These are phyloP conservation scores for Meda fulgida DNA, from an alignment of 2,797 vertebrate species.

Conservation along the genomic window DNA sequence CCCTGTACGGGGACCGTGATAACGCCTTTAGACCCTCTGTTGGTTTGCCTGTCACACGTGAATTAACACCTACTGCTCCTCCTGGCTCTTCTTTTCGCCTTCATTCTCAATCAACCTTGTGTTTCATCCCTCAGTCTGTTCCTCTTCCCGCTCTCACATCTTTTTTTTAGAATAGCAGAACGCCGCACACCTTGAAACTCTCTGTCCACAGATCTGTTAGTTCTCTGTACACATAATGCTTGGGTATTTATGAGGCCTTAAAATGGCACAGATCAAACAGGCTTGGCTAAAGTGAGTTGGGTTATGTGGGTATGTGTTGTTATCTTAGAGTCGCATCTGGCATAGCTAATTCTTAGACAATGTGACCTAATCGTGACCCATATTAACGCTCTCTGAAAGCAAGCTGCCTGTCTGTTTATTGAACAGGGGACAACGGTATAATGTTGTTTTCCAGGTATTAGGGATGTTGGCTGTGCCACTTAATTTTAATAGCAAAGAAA, in stretches of 20 bases:
- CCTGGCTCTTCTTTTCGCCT: neutral
- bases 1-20: conserved; percentile 11
- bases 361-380: conserved; percentile 21
- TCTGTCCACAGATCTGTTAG: conserved; percentile 1
- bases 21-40: conserved; percentile 40
- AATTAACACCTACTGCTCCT: conserved; percentile 32
- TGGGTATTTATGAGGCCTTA: conserved; percentile 69
- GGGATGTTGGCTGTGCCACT: neutral
- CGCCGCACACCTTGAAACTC: neutral
- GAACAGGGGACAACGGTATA: neutral
- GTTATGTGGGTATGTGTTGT: conserved; percentile 51
- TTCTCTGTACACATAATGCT: conserved; percentile 59
- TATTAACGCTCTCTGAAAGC: neutral
- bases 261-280: conserved; percentile 72
- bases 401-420: neutral
- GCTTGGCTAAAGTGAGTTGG: conserved; percentile 42
- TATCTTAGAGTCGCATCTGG: conserved; percentile 32
- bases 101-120: conserved; percentile 18
- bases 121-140: conserved; percentile 46
- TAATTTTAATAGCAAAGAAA: neutral
- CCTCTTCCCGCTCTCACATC: conserved; percentile 14
- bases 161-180: conserved; percentile 31
- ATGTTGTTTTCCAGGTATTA: neutral
- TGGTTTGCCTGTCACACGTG: conserved; percentile 28
- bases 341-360: conserved; percentile 32